Percentiles rank a stretch among this genome's conserved stretches.
Conservation (phyloP, 2,888 invertebrate species). For the Erynnis tages region DNA sequence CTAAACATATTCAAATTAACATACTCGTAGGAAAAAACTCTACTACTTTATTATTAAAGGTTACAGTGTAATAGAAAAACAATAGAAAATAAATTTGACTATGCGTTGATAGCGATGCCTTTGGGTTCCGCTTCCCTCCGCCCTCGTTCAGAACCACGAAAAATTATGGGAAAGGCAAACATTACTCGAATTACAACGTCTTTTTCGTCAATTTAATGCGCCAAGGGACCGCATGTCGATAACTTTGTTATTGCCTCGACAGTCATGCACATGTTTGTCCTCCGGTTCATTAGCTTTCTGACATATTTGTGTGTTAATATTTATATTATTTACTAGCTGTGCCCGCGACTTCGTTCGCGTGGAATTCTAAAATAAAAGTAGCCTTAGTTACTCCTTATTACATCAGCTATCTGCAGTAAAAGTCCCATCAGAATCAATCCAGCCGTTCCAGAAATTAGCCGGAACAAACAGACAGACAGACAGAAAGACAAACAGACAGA, state of each 20-base stretch:
- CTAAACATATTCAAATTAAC: too few relatives aligned
- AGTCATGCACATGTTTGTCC: slow-evolving; percentile 33
- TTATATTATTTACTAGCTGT: too few relatives aligned
- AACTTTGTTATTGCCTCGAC: slow-evolving; percentile 38
- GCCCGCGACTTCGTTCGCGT: too few relatives aligned
- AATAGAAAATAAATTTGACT: slow-evolving; percentile 6
- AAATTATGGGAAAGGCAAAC: slow-evolving; percentile 78
- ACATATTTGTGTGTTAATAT: neutral
- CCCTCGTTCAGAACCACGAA: slow-evolving; percentile 55
- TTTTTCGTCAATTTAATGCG: slow-evolving; percentile 51
- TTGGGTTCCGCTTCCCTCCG: slow-evolving; percentile 29
- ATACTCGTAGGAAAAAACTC: too few relatives aligned
- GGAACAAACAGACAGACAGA: too few relatives aligned
- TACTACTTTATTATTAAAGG: too few relatives aligned
- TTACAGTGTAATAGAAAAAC: neutral
- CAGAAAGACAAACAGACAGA: too few relatives aligned
- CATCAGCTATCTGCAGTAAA: too few relatives aligned
- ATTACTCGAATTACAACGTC: slow-evolving; percentile 68
- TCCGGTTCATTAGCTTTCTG: slow-evolving; percentile 32
- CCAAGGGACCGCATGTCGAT: slow-evolving; percentile 47
- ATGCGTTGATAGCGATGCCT: neutral
- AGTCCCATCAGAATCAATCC: too few relatives aligned
- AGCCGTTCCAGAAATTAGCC: too few relatives aligned
- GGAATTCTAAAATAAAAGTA: too few relatives aligned
- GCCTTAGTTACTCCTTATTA: too few relatives aligned